Conservation (phyloP, 23 tunicate species). For the Halocynthia aurantium region DNA sequence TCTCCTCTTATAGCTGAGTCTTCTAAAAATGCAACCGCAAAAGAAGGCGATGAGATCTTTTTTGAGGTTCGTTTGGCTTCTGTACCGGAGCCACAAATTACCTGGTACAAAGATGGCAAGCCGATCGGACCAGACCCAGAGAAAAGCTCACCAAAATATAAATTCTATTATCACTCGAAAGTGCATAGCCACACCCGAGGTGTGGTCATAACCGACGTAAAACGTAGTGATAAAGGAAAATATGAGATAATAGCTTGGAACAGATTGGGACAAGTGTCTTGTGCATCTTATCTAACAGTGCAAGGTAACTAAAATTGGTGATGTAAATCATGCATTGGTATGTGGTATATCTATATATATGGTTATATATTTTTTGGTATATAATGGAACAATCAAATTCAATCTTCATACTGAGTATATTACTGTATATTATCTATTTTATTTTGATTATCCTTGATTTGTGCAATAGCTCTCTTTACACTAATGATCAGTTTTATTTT, state of each 20-base stretch:
- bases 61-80: conserved; percentile 81
- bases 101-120: conserved; percentile 94
- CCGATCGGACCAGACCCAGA: conserved; percentile 42
- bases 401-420: too few relatives aligned
- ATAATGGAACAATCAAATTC: too few relatives aligned
- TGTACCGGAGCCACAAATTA: conserved; percentile 77
- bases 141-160: conserved; percentile 28
- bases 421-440: too few relatives aligned
- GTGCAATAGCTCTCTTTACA: too few relatives aligned
- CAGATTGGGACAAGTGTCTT: conserved; percentile 72
- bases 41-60: conserved; percentile 53
- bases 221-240: conserved; percentile 45
- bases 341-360: too few relatives aligned
- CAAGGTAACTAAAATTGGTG: conserved; percentile 46
- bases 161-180: conserved; percentile 65
- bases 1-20: conserved; percentile 83
- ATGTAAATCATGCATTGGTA: too few relatives aligned
- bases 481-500: too few relatives aligned
- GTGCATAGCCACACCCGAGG: conserved; percentile 81
- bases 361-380: too few relatives aligned
- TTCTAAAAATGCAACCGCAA: conserved; percentile 21
- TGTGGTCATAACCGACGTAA: conserved; percentile 52
- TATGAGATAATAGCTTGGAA: conserved; percentile 85
- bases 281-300: conserved; percentile 50
- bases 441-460: too few relatives aligned